phyloP scores from a whole-genome alignment of 2,113 vertebrate genomes.

The Synchiropus splendidus region DNA sequence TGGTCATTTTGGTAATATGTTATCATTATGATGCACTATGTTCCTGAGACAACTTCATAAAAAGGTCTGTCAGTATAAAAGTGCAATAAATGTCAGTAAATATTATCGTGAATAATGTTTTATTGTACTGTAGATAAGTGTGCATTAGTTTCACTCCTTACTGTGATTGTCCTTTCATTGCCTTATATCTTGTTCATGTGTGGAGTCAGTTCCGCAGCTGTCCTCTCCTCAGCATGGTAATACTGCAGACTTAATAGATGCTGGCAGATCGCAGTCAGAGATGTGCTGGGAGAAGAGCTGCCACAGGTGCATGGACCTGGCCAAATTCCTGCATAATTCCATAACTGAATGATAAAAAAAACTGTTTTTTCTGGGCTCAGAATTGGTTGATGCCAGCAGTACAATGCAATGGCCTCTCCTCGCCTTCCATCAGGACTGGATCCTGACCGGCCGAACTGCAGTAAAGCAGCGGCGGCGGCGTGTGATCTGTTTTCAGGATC shows the following conservation, averaged over 20 bases:
- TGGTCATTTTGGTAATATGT: too few species aligned
- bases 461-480: constrained; percentile 13
- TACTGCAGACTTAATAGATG: constrained; percentile 5
- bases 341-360: constrained; percentile 21
- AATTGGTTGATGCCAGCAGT: constrained; percentile 27
- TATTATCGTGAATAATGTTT: too few species aligned
- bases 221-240: constrained; percentile 1
- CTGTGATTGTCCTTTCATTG: too few species aligned
- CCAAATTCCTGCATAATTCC: constrained; percentile 37
- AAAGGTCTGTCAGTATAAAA: too few species aligned
- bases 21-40: too few species aligned
- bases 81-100: too few species aligned
- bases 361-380: constrained; percentile 35
- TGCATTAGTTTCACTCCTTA: too few species aligned
- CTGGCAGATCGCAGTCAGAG: constrained; percentile 11
- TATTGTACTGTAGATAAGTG: too few species aligned
- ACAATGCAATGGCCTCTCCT: constrained; percentile 30
- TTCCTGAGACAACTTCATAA: too few species aligned
- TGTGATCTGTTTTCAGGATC: constrained; percentile 24
- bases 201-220: too few species aligned
- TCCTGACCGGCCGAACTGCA: constrained; percentile 22
- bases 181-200: too few species aligned
- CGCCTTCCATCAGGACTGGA: constrained; percentile 19
- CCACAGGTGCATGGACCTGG: constrained; percentile 26
- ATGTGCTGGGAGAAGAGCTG: neutral